Evolutionary conservation across 2,888 invertebrate genomes (phyloP), one percentile per base, ranked within the genome.

Genomic region (Achlya flavicornis): DNA sequence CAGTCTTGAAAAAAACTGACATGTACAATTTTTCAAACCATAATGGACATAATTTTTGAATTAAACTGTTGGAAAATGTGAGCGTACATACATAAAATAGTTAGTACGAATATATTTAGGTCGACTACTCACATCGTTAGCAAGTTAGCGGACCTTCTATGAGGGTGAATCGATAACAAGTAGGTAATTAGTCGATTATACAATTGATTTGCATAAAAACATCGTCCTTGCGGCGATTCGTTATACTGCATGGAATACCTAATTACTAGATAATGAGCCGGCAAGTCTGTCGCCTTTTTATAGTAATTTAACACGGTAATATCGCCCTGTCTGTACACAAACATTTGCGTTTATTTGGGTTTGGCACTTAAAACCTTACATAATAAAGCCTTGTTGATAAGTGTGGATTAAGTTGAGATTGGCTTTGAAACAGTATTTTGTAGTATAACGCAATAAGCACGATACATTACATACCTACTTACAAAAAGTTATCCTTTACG

Each of bases 221-320:
- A 41, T 19, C 11, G 58, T 61, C 61, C 65, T 71, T 73, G 66
- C 67, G 64, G 33, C 57, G 53, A 53, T 59, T 11, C 62, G 66
- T 57, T 60, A 64, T 46, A 65, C 68, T 72, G 71, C 63, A 68
- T 66, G 64, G 66, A 65, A 65, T 63, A 16, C 62, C 61, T 72
- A 68, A 72, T 72, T 72, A 64, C 32, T 38, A 57, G 63, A 35
- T 38, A 59, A 59, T 35, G 58, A 58, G 58, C 35, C 38, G 59
- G 59, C 19, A 10, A 16, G 59, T 59, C 58, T 59, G 35, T 59
- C 35, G 58, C 58, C 1, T 38, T 59, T 59, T 59, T 59, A 41
- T 59, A 33, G 59, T 41, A 10, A 3, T 35, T 59, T 59, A 16
- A 16, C 38, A 35, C 59, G 11, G 38, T 38, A 38, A 59, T 16